phyloP scores from a whole-genome alignment of 2,797 vertebrate genomes.

The Potorous gilbertii region DNA sequence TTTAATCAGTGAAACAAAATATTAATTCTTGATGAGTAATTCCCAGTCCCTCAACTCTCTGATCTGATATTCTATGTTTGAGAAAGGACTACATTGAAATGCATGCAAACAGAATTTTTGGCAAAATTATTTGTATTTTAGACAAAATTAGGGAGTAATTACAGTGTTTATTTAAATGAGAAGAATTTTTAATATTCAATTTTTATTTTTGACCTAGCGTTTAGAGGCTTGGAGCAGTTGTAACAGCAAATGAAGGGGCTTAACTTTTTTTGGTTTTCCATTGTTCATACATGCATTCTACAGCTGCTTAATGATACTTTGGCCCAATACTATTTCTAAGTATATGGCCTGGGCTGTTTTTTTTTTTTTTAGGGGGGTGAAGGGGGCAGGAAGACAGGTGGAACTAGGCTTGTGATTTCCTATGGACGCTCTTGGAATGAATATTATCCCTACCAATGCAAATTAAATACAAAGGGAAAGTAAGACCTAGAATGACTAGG shows the following conservation, averaged over 20 bases:
- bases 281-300: constrained; percentile 55
- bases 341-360: constrained; percentile 53
- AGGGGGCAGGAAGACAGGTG: no score
- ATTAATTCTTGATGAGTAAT: constrained; percentile 13
- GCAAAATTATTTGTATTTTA: constrained; percentile 56
- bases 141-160: constrained; percentile 45
- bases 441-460: not conserved
- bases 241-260: constrained; percentile 36
- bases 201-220: not conserved
- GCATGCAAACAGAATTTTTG: constrained; percentile 66
- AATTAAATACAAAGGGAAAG: not conserved
- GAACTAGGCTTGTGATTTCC: not conserved
- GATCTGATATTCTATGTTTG: constrained; percentile 9
- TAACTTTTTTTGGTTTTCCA: constrained; percentile 27
- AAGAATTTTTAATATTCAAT: constrained; percentile 53
- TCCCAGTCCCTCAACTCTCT: constrained; percentile 48
- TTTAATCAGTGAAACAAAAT: constrained; percentile 13
- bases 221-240: constrained; percentile 8
- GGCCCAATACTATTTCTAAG: constrained; percentile 42
- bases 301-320: not conserved
- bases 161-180: constrained; percentile 38
- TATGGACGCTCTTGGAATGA: not conserved
- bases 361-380: not conserved
- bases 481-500: constrained; percentile 52
- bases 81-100: constrained; percentile 60